These are phyloP conservation scores for Phaetusa simplex DNA, from an alignment of 2,113 vertebrate species.

Conservation along the genomic window DNA sequence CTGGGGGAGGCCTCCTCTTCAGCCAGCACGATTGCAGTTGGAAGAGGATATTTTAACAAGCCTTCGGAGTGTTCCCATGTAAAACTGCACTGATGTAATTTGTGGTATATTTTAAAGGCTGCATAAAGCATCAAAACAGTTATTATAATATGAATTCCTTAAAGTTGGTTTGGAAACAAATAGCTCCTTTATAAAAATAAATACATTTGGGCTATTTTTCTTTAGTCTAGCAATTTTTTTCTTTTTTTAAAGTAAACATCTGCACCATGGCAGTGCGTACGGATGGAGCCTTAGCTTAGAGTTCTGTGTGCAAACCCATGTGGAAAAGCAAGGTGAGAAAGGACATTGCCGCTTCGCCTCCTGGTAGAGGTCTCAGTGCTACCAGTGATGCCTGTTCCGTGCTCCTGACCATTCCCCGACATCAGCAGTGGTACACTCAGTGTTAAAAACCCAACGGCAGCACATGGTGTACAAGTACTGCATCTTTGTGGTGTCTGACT, in stretches of 20 bases:
- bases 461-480: not conserved
- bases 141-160: not conserved
- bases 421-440: not conserved
- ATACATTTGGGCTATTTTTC: not conserved
- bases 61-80: not conserved
- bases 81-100: not conserved
- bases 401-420: not conserved
- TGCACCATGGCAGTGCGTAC: not conserved
- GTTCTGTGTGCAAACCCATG: not conserved
- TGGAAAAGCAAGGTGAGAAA: not conserved
- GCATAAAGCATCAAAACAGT: not conserved
- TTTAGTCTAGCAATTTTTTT: not conserved
- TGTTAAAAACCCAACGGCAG: not conserved
- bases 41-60: not conserved
- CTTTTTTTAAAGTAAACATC: not conserved
- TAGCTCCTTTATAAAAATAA: not conserved
- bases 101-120: not conserved
- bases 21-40: not conserved
- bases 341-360: not conserved
- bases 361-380: not conserved
- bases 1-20: not conserved
- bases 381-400: not conserved
- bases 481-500: not conserved
- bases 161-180: not conserved
- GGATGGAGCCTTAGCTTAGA: not conserved